Evolutionary conservation across 2,797 vertebrate species (phyloP).

Genomic region (Cuculus canorus): DNA sequence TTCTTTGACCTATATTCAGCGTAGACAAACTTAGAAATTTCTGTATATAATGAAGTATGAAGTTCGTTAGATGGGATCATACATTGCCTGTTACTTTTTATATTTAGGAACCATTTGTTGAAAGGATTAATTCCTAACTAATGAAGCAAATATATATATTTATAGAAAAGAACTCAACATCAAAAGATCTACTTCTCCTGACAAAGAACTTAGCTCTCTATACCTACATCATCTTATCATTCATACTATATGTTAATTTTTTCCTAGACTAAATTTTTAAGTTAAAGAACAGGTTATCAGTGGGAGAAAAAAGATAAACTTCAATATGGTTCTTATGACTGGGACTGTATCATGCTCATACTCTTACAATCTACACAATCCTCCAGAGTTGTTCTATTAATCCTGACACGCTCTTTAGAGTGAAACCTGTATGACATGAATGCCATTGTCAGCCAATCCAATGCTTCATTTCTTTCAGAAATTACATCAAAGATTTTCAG

Average conservation of each 20-base stretch:
- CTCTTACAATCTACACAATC: neutral
- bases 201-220: neutral
- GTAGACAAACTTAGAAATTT: neutral
- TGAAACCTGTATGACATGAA: neutral
- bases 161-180: neutral
- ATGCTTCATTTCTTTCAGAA: neutral
- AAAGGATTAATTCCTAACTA: neutral
- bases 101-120: neutral
- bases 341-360: neutral
- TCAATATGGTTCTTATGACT: neutral
- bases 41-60: neutral
- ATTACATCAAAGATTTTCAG: neutral
- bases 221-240: neutral
- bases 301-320: neutral
- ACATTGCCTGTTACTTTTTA: neutral
- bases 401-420: neutral
- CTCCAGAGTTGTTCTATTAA: neutral
- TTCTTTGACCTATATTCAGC: neutral
- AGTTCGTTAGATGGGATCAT: neutral
- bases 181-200: neutral
- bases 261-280: neutral
- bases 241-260: neutral
- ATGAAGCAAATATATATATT: neutral
- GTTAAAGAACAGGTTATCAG: neutral
- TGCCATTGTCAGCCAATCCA: rapidly evolving